phyloP scores from a whole-genome alignment of 1,140 invertebrate genomes.

The Eulimnadia texana region DNA sequence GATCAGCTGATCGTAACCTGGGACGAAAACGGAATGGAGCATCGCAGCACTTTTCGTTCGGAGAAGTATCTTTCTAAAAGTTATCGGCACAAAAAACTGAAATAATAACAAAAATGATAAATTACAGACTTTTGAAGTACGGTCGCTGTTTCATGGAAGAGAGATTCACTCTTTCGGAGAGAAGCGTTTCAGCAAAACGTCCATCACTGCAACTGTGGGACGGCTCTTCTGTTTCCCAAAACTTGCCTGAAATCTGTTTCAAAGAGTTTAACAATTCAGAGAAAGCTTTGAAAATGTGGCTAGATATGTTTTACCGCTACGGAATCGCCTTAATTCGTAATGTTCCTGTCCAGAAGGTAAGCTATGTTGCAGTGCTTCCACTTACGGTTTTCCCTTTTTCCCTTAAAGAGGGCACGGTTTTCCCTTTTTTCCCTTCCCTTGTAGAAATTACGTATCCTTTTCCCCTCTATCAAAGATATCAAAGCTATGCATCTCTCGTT shows the following conservation, averaged over 20 bases:
- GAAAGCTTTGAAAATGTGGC: slow-evolving; percentile 25
- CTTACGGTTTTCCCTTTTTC: too few relatives aligned
- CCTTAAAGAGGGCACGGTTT: too few relatives aligned
- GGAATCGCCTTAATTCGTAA: slow-evolving; percentile 26
- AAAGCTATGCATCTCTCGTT: too few relatives aligned
- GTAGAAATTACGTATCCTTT: too few relatives aligned
- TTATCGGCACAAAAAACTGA: not conserved
- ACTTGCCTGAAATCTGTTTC: slow-evolving; percentile 27
- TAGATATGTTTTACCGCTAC: slow-evolving; percentile 28
- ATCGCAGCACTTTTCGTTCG: slow-evolving; percentile 24
- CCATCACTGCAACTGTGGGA: slow-evolving; percentile 26
- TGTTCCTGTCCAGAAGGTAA: slow-evolving; percentile 21
- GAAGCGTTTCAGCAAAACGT: slow-evolving; percentile 19
- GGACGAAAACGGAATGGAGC: slow-evolving; percentile 20
- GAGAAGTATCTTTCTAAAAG: slow-evolving; percentile 21
- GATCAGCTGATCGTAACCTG: slow-evolving; percentile 26
- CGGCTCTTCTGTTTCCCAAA: slow-evolving; percentile 24
- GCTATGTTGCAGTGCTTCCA: not conserved
- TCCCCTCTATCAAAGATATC: too few relatives aligned
- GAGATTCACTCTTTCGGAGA: slow-evolving; percentile 22
- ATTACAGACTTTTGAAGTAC: slow-evolving; percentile 26
- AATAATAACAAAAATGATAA: not conserved
- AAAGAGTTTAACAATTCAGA: slow-evolving; percentile 27
- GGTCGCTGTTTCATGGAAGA: slow-evolving; percentile 29
- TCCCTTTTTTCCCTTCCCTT: too few relatives aligned